Evolutionary conservation across 2,888 invertebrate species (phyloP).

Genomic region (Shargacucullia verbasci): DNA sequence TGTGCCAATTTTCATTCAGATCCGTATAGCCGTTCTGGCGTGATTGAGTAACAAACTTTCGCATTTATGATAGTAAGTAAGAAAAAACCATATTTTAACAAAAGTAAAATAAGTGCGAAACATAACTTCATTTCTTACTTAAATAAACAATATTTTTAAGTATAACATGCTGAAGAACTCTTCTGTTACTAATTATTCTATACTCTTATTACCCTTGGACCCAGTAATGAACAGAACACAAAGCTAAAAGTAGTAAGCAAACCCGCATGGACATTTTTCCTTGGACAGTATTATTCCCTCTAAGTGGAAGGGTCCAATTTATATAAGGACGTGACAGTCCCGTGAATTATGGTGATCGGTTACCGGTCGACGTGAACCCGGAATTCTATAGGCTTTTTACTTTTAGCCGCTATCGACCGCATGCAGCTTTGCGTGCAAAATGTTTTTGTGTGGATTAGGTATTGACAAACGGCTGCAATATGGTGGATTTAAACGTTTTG

Average conservation of each 20-base stretch:
- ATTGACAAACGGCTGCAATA: slow-evolving; percentile 30
- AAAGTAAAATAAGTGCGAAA: no score
- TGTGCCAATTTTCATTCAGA: no score
- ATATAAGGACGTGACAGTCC: slow-evolving; percentile 53
- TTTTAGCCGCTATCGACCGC: slow-evolving; percentile 45
- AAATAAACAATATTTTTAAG: no score
- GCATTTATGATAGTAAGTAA: no score
- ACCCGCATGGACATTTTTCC: slow-evolving; percentile 42
- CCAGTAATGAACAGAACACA: slow-evolving; percentile 25
- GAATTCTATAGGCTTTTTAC: slow-evolving; percentile 41
- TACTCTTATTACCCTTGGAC: slow-evolving; percentile 9
- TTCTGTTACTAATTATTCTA: no score
- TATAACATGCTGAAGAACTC: no score
- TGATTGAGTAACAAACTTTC: no score
- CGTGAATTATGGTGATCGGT: slow-evolving; percentile 57
- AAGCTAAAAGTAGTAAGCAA: slow-evolving; percentile 35
- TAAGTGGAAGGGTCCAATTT: slow-evolving; percentile 55
- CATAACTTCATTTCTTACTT: no score
- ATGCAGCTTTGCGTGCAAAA: slow-evolving; percentile 29
- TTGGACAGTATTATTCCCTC: slow-evolving; percentile 44
- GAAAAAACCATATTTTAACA: no score
- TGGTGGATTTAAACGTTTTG: slow-evolving; percentile 14
- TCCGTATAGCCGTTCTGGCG: no score
- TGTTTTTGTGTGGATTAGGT: slow-evolving; percentile 30
- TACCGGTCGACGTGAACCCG: slow-evolving; percentile 49